Evolutionary conservation across 2,797 vertebrate species (phyloP).

Genomic region (Rhadinocentrus ornatus): DNA sequence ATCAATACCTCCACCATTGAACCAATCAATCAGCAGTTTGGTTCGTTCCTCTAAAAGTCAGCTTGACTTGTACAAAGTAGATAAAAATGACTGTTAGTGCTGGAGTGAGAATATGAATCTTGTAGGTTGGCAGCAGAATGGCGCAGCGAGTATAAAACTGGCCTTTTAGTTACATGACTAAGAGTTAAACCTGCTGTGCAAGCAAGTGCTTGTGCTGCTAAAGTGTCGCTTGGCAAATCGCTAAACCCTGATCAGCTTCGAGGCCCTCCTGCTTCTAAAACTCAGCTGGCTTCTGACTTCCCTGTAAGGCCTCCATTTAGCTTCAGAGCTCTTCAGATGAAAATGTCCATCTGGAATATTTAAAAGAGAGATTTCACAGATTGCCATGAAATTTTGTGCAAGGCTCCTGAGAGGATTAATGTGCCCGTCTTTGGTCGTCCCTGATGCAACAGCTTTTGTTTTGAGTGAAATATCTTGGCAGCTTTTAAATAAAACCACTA

Average conservation of each 20-base stretch:
- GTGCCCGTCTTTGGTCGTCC: background rate
- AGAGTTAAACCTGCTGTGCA: constrained; percentile 26
- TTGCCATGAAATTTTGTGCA: background rate
- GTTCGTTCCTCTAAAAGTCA: constrained; percentile 34
- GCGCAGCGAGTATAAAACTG: background rate
- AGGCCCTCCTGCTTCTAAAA: background rate
- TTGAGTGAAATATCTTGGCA: constrained; percentile 9
- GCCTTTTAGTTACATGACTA: constrained; percentile 28
- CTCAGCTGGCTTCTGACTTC: constrained; percentile 9
- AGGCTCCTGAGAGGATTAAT: background rate
- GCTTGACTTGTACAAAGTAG: constrained; percentile 26
- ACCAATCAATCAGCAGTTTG: constrained; percentile 56
- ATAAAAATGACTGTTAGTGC: constrained; percentile 12
- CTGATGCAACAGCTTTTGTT: constrained; percentile 21
- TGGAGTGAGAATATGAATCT: constrained; percentile 29
- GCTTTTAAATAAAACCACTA: background rate
- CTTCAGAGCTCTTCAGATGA: background rate
- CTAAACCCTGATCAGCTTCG: constrained; percentile 2
- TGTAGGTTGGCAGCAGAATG: constrained; percentile 4
- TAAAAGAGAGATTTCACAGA: constrained; percentile 1
- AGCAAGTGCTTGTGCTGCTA: constrained; percentile 13
- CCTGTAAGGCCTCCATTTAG: background rate
- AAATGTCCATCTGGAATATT: constrained; percentile 9
- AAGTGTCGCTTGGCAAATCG: constrained; percentile 10
- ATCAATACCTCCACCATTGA: constrained; percentile 51